These are phyloP conservation scores for Andrena camellia DNA, from an alignment of 2,888 invertebrate genomes.

Conservation along the genomic window DNA sequence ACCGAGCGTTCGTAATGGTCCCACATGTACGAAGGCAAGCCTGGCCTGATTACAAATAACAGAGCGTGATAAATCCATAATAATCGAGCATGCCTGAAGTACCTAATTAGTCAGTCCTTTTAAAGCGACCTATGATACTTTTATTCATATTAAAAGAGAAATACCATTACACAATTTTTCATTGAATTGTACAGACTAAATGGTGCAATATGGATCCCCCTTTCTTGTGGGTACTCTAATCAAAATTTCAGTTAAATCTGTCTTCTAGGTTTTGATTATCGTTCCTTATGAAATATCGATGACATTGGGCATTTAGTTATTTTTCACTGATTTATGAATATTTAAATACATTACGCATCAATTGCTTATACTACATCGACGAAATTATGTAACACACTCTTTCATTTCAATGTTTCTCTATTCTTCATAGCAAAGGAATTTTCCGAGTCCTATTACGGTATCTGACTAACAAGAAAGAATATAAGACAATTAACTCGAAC, in stretches of 20 bases:
- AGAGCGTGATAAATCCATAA: background rate
- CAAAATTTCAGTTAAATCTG: too few species aligned
- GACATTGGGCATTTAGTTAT: background rate
- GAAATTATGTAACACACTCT: background rate
- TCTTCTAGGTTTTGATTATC: too few species aligned
- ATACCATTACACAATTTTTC: too few species aligned
- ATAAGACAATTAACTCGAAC: constrained; percentile 27
- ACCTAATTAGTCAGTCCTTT: too few species aligned
- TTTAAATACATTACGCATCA: background rate
- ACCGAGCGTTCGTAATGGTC: constrained; percentile 92
- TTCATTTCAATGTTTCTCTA: background rate
- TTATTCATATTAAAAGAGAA: too few species aligned
- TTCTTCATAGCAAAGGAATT: background rate
- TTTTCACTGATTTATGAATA: background rate
- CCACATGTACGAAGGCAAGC: constrained; percentile 89
- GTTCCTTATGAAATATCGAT: too few species aligned
- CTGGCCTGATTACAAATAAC: constrained; percentile 84
- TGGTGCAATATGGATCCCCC: too few species aligned
- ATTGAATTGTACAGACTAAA: too few species aligned
- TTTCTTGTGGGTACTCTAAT: too few species aligned
- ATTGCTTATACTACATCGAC: too few species aligned
- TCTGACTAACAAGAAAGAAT: background rate
- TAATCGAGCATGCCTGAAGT: too few species aligned
- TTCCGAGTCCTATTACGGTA: background rate
- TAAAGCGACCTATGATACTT: too few species aligned